phyloP scores from a whole-genome alignment of 2,797 vertebrate species.

The Orientallactaga sibirica region DNA sequence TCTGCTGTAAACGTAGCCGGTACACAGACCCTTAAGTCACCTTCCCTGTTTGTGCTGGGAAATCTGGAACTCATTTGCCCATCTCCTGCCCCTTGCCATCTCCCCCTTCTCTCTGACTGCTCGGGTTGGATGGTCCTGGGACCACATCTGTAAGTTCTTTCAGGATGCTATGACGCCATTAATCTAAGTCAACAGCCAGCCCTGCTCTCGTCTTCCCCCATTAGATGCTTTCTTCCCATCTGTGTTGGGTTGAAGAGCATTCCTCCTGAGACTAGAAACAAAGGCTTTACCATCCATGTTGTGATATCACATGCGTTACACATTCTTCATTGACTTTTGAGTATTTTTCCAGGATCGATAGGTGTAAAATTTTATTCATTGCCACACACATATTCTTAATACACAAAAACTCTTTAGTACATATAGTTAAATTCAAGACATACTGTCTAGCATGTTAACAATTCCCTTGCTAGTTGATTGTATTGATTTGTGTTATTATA shows the following conservation, averaged over 20 bases:
- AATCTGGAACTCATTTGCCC: conserved; percentile 75
- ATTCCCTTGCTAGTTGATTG: background rate
- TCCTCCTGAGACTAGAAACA: conserved; percentile 35
- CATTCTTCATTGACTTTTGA: background rate
- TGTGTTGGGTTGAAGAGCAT: background rate
- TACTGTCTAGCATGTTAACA: background rate
- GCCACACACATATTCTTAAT: conserved; percentile 29
- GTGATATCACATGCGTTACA: background rate
- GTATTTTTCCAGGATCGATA: conserved; percentile 24
- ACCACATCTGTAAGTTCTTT: conserved; percentile 70
- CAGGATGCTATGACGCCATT: conserved; percentile 50
- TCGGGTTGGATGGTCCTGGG: background rate
- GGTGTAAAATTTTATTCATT: conserved; percentile 3
- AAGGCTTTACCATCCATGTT: background rate
- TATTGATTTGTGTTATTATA: conserved; percentile 1
- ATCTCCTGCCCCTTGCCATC: background rate
- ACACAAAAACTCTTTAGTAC: conserved; percentile 11
- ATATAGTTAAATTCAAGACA: background rate
- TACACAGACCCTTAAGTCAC: background rate
- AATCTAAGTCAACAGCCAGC: conserved; percentile 37
- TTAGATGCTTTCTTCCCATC: conserved; percentile 13
- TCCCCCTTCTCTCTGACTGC: background rate
- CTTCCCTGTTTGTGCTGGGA: conserved; percentile 18
- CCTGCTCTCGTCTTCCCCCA: background rate
- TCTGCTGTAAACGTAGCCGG: background rate